Base-by-base conservation (phyloP, 2,113 vertebrate genomes). In the Sialia sialis region DNA sequence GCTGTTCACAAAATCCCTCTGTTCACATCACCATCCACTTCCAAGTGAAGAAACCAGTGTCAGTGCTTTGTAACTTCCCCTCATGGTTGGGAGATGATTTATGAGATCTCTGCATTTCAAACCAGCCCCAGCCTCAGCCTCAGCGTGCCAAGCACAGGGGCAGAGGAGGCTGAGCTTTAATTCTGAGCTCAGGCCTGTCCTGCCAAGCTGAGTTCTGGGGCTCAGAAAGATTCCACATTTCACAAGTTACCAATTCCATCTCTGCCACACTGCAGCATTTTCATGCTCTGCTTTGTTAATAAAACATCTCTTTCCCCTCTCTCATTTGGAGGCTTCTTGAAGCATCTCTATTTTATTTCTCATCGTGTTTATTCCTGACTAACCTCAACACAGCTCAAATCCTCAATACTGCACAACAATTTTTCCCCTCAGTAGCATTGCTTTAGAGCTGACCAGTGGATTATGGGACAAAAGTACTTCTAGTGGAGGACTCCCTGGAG, bases 341-440 rank as follows among this genome's bases (percentile, higher is more conserved):
- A 52, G 17, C 3, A 54, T 32, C 68, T 85, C 8, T 49, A 10
- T 59, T 89, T 91, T n/a, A 59, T 70, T 93, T 78, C 70, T 88
- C 58, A 54, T 30, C 4, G 1, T 13, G 29, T 59, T 64, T 38
- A n/a, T 10, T 85, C 29, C 55, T 39, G 48, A 46, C 5, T 39
- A 82, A 54, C 19, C 29, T 54, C 9, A 11, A 1, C 46, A 79
- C 36, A 55, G 32, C n/a, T 60, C n/a, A 69, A 44, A 34, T 19
- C 15, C 32, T 21, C 0, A 0, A 30, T 11, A 13, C 27, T 16
- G 25, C 12, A 63, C 5, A 41, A 17, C 25, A 70, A 22, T 41
- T 62, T 48, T 36, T 10, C 69, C 17, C 38, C 34, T 58, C 32
- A 20, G 38, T 20, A 30, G 22, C 9, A 26, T 2, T 55, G 4